A percentile compares a stretch with the other conserved stretches of the same genome.
Conservation (phyloP, 2,113 vertebrate species). For the Chlorodrepanis virens region DNA sequence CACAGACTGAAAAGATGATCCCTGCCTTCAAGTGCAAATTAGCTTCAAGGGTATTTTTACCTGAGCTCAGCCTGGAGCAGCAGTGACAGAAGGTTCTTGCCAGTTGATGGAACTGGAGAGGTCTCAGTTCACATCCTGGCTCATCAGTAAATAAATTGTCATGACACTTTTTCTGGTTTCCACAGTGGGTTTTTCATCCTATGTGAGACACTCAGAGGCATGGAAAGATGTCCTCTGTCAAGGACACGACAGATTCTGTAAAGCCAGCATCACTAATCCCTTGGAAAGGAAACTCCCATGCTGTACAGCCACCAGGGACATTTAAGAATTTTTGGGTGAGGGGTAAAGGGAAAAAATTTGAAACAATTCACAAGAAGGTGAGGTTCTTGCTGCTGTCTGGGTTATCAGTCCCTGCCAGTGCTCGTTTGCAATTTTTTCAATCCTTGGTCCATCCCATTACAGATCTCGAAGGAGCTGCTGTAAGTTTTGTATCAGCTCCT, state of each 20-base stretch:
- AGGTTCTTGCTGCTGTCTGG: not conserved
- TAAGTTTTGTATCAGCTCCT: not conserved
- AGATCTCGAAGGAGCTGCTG: not conserved
- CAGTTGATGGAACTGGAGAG: not conserved
- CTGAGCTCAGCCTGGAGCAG: not conserved
- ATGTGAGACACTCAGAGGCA: not conserved
- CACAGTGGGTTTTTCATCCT: not conserved
- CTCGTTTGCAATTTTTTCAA: not conserved
- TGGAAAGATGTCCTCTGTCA: not conserved
- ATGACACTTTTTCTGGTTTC: not conserved
- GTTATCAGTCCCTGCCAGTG: not conserved
- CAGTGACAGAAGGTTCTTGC: not conserved
- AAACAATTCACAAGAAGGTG: not conserved
- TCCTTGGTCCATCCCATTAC: not conserved
- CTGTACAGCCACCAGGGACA: accelerated
- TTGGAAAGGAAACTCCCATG: not conserved
- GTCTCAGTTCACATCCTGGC: not conserved
- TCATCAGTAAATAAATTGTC: not conserved
- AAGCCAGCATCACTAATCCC: not conserved
- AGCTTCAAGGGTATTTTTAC: not conserved
- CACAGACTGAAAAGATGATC: not conserved
- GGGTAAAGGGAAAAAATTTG: not conserved
- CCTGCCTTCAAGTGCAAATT: not conserved
- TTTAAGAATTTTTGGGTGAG: not conserved
- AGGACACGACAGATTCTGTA: not conserved